Evolutionary conservation across 2,113 vertebrate genomes (phyloP).

Genomic region (Daboia siamensis): DNA sequence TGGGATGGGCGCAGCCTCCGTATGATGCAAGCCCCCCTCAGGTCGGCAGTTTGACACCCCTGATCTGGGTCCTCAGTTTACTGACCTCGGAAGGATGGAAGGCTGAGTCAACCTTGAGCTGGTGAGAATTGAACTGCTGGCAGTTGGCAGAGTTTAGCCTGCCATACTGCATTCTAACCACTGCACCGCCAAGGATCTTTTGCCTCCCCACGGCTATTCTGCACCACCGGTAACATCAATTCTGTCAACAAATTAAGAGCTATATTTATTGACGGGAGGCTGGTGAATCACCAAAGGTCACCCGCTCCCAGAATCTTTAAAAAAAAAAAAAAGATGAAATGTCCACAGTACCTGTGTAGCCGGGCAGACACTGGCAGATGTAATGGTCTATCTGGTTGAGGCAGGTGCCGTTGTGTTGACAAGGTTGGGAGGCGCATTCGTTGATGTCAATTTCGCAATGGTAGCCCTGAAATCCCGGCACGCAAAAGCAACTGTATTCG

Average conservation of each 20-base stretch:
- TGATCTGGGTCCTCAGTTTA: background rate
- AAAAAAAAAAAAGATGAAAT: background rate
- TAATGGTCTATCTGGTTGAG: conserved; percentile 85
- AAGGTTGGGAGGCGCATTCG: conserved; percentile 91
- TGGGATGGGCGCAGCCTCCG: fast-evolving
- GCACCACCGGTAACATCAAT: background rate
- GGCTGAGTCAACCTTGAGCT: background rate
- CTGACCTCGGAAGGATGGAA: background rate
- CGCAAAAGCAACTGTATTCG: conserved; percentile 89
- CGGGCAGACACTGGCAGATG: conserved; percentile 76
- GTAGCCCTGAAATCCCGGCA: conserved; percentile 93
- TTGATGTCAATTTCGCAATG: conserved; percentile 94
- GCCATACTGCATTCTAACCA: background rate
- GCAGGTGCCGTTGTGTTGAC: conserved; percentile 86
- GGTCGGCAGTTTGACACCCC: too few relatives aligned
- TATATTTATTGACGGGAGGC: background rate
- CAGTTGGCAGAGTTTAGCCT: background rate
- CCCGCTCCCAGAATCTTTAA: background rate
- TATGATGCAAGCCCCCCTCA: fast-evolving
- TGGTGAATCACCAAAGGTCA: background rate
- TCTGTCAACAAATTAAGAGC: background rate
- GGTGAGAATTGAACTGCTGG: background rate
- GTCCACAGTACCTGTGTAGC: conserved; percentile 80
- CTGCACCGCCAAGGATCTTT: too few relatives aligned
- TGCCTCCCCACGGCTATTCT: background rate